phyloP scores from a whole-genome alignment of 2,797 vertebrate genomes.

The Halcyon smyrnensis region DNA sequence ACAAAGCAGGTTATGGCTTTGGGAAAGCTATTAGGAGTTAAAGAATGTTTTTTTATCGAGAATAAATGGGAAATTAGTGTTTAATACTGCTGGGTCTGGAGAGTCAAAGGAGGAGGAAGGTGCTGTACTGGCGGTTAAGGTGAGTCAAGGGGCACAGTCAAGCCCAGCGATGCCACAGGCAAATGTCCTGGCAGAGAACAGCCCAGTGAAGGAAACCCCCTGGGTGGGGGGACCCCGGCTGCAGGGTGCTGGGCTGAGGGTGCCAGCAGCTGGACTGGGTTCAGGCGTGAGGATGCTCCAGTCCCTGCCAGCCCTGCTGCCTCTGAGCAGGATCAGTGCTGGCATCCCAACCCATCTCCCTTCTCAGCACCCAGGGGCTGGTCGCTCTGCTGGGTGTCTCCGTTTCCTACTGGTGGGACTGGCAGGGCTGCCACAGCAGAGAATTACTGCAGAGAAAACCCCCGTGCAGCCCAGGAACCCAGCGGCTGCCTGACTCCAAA shows the following conservation, averaged over 20 bases:
- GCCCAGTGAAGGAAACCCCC: accelerated
- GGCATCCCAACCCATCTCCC: accelerated
- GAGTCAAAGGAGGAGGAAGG: not conserved
- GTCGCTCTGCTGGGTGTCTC: not conserved
- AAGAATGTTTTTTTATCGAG: slow-evolving; percentile 8
- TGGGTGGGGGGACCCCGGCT: not conserved
- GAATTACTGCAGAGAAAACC: not conserved
- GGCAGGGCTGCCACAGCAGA: not conserved
- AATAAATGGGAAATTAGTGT: slow-evolving; percentile 19
- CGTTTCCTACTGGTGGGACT: not conserved
- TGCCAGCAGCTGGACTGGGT: not conserved
- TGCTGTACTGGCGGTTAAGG: accelerated
- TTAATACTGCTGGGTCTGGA: not conserved
- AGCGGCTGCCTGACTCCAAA: accelerated
- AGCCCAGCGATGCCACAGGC: not conserved
- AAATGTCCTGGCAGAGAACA: not conserved
- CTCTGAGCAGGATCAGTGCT: not conserved
- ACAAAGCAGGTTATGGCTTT: slow-evolving; percentile 70
- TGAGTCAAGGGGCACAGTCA: too few species aligned
- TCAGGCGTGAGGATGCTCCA: too few species aligned
- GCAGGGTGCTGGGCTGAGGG: not conserved
- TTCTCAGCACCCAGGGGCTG: not conserved
- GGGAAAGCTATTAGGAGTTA: slow-evolving; percentile 64
- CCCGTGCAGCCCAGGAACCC: not conserved
- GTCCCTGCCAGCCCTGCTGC: not conserved